Base-by-base conservation (phyloP, 2,888 invertebrate species). In the Eupithecia pulchellata region DNA sequence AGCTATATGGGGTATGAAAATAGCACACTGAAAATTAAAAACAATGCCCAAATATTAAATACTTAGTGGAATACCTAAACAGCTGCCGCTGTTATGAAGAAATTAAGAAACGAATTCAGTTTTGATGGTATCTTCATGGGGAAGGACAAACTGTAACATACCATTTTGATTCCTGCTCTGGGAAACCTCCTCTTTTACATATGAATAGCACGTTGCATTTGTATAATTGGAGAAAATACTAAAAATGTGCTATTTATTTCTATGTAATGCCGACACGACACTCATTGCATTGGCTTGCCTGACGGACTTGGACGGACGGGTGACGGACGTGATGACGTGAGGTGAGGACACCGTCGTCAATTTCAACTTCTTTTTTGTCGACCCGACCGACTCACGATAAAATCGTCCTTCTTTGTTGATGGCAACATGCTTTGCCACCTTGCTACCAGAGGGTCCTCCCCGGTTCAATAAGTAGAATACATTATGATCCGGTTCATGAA, bases 201-300 rank as follows among this genome's bases (percentile, higher is more conserved):
- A 57, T 0, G 6, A 57, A 57, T 17, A 57, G 6, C 27, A 57
- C 17, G 17, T 57, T 29, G 29, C 27, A 29, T 57, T 13, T 25
- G 52, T 52, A 52, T 52, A 11, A 11, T 52, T 52, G 11, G 20
- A 52, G 52, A 52, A 52, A 25, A 25, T 52, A 52, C 4, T 52
- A 52, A 25, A 47, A 52, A 52, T 52, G 52, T 52, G 52, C 52
- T 20, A 25, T 1, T 0, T 39, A n/a, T 11, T 0, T 39, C 6
- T 11, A 52, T 4, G 13, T 52, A 52, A 52, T 57, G 57, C 57
- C 55, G 55, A 57, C 55, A 42, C 42, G n/a, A 8, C n/a, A n/a
- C n/a, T n/a, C n/a, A n/a, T n/a, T n/a, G n/a, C n/a, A n/a, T n/a
- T n/a, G n/a, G n/a, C n/a, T n/a, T n/a, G n/a, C n/a, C n/a, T n/a